Conservation (phyloP, 2,113 vertebrate species). For the Carollia perspicillata region DNA sequence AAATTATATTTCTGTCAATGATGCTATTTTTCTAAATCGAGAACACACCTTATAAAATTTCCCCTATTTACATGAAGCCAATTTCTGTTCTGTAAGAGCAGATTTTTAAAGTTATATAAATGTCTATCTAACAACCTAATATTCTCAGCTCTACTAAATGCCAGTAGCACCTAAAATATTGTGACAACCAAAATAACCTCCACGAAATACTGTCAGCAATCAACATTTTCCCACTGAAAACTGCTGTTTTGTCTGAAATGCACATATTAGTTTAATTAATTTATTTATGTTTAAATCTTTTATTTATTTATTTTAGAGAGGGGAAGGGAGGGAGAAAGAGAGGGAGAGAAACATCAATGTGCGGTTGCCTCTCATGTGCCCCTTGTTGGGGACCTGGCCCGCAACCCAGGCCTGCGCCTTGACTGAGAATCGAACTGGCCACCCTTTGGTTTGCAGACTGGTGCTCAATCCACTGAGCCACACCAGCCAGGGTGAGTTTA, state of each 20-base stretch:
- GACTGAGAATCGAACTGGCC: too few species aligned
- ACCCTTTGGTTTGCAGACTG: too few species aligned
- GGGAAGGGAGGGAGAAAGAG: too few species aligned
- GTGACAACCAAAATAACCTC: neutral
- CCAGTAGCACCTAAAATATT: neutral
- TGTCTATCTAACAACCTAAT: neutral
- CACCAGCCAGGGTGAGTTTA: neutral
- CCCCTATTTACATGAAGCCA: neutral
- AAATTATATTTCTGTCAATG: neutral
- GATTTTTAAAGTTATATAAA: neutral
- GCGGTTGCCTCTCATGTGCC: too few species aligned
- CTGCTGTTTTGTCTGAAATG: neutral
- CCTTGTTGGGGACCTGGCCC: too few species aligned
- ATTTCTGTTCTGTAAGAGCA: neutral
- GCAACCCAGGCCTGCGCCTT: too few species aligned
- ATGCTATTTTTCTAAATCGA: neutral
- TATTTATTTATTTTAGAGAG: too few species aligned
- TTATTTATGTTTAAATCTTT: too few species aligned
- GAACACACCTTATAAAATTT: neutral
- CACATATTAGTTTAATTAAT: neutral
- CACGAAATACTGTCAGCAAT: neutral
- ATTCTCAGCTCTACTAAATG: neutral
- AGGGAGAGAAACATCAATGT: too few species aligned
- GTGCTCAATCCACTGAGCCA: too few species aligned
- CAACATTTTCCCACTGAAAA: neutral